These are phyloP conservation scores for Neotoxoptera formosana DNA, from an alignment of 1,140 invertebrate species.

Conservation along the genomic window DNA sequence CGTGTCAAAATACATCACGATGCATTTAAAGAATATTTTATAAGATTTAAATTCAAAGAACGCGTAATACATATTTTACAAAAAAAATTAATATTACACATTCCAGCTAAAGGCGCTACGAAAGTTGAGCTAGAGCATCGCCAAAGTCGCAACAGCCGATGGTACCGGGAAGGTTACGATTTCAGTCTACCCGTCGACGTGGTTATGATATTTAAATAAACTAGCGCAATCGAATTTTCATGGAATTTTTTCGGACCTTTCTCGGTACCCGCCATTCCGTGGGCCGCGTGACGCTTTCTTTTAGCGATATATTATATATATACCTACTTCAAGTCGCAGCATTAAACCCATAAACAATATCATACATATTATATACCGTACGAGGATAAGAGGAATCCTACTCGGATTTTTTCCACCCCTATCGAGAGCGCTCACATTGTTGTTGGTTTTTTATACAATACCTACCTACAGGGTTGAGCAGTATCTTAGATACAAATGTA, in stretches of 20 bases:
- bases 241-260: neutral
- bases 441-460: no score
- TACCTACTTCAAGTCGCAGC: neutral
- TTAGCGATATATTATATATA: neutral
- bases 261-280: neutral
- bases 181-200: neutral
- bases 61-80: no score
- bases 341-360: neutral
- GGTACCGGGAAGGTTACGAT: neutral
- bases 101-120: neutral
- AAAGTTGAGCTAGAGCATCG: no score
- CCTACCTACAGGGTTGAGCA: no score
- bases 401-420: no score
- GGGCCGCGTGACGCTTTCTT: neutral
- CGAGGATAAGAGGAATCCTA: no score
- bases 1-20: neutral
- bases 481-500: no score
- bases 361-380: neutral
- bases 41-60: neutral
- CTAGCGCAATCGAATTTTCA: neutral
- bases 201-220: neutral
- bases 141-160: no score
- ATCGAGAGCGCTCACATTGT: no score
- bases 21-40: neutral
- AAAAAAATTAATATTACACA: neutral